Evolutionary conservation across 1,140 invertebrate species (phyloP), one percentile per base, ranked within the genome.

Genomic region (Aphaenogaster rudis): DNA sequence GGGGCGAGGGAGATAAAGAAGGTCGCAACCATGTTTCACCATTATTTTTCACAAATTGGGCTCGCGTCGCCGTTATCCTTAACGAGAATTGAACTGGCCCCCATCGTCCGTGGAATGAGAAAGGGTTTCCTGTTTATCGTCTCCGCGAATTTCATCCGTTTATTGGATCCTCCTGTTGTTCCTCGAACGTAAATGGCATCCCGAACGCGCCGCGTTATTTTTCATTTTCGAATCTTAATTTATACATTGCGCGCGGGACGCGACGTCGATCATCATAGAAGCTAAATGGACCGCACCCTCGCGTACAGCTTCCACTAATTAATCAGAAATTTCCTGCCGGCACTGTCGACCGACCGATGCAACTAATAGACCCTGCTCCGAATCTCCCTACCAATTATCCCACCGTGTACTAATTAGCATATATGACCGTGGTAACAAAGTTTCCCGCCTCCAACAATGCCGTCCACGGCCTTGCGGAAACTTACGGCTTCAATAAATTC

Each of bases 351-450:
- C 81, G 74, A 45, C 86, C 71, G 66, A 77, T 67, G 54, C 86
- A 82, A 63, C 69, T 86, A 90, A 88, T 88, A 90, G 74, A 91
- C 78, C 80, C 72, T 61, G 61, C 57, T 91, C 66, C 66, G 86
- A 88, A 90, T 91, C 90, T 52, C 71, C 61, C 87, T 90, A 42
- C 87, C 90, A 91, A 90, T 91, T 91, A 90, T 90, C 81, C 61
- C 52, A 48, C 71, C 77, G 66, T 72, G 72, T 88, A 88, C 61
- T 90, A 90, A 88, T 90, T 91, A 88, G 84, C 81, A 79, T 87
- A 67, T 59, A 77, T 39, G 39, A 48, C 33, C 39, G 39, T 36
- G 33, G 42, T 45, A 54, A 59, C 28, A 81, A 64, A 77, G 80
- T 78, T 71, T 50, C 36, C 59, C 48, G 57, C 82, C 61, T 50